Conservation (phyloP, 2,113 vertebrate genomes). For the Hiodon alosoides region DNA sequence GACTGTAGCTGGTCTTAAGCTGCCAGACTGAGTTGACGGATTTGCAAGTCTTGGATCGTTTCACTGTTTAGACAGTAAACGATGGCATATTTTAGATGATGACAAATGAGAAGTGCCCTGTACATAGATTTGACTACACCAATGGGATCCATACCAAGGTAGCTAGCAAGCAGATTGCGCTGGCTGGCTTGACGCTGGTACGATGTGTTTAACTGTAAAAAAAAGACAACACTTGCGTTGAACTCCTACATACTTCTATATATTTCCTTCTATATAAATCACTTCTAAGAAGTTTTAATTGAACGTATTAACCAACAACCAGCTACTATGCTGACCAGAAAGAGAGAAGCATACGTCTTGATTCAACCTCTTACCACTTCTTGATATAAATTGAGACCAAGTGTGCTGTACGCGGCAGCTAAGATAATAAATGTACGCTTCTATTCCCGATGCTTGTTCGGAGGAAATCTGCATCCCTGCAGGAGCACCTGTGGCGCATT, state of each 20-base stretch:
- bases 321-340: too few relatives aligned
- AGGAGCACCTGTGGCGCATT: too few relatives aligned
- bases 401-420: background rate
- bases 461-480: background rate
- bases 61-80: too few relatives aligned
- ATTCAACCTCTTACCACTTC: background rate
- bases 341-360: background rate
- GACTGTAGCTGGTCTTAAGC: background rate
- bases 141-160: too few relatives aligned
- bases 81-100: too few relatives aligned
- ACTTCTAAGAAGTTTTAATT: background rate
- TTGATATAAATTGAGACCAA: background rate
- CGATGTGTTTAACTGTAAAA: background rate
- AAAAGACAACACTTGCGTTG: background rate
- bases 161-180: background rate
- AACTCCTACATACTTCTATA: too few relatives aligned
- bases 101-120: too few relatives aligned
- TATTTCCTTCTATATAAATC: background rate
- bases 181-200: background rate
- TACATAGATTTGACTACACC: background rate
- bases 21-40: constrained; percentile 1
- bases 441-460: background rate
- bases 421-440: background rate
- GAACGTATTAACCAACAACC: constrained; percentile 2
- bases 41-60: constrained; percentile 1